A percentile compares a stretch with the other conserved stretches of the same genome.
Conservation (phyloP, 2,113 vertebrate species). For the Thryonomys swinderianus region DNA sequence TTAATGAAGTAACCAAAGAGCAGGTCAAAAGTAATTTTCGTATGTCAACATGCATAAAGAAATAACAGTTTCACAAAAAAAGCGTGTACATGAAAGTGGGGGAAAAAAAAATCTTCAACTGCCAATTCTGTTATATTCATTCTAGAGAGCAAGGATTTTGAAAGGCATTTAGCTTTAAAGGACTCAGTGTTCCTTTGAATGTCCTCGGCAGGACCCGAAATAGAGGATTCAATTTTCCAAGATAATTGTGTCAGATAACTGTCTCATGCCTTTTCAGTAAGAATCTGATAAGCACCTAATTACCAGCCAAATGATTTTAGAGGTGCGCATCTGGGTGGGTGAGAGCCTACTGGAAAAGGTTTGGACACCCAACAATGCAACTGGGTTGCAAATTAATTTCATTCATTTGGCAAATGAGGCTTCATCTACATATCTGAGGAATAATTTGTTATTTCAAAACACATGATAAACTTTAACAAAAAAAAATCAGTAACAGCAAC, state of each 20-base stretch:
- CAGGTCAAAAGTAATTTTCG: slow-evolving; percentile 70
- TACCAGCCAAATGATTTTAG: slow-evolving; percentile 90
- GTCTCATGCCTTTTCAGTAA: slow-evolving; percentile 88
- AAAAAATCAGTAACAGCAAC: not conserved
- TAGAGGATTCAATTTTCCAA: slow-evolving; percentile 89
- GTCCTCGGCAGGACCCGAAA: slow-evolving; percentile 86
- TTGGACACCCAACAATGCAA: slow-evolving; percentile 72
- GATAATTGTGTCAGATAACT: slow-evolving; percentile 96
- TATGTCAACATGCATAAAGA: slow-evolving; percentile 49
- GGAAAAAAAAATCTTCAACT: slow-evolving; percentile 53
- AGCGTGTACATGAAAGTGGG: slow-evolving; percentile 32
- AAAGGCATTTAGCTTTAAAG: slow-evolving; percentile 86
- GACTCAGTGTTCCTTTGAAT: slow-evolving; percentile 81
- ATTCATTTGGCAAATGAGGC: slow-evolving; percentile 87
- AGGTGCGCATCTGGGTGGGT: slow-evolving; percentile 82
- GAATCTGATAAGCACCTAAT: slow-evolving; percentile 98
- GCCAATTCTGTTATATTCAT: slow-evolving; percentile 65
- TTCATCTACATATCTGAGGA: not conserved
- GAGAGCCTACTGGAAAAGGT: slow-evolving; percentile 80
- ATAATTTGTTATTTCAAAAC: slow-evolving; percentile 48
- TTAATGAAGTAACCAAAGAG: slow-evolving; percentile 70
- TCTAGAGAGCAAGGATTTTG: slow-evolving; percentile 81
- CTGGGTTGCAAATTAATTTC: slow-evolving; percentile 86
- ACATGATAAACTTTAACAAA: slow-evolving; percentile 10
- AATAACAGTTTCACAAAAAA: slow-evolving; percentile 66